A percentile compares a stretch with the other conserved stretches of the same genome.
These are phyloP conservation scores for Trissonchulus latispiculum DNA, from an alignment of 2,888 invertebrate species.

Conservation along the genomic window DNA sequence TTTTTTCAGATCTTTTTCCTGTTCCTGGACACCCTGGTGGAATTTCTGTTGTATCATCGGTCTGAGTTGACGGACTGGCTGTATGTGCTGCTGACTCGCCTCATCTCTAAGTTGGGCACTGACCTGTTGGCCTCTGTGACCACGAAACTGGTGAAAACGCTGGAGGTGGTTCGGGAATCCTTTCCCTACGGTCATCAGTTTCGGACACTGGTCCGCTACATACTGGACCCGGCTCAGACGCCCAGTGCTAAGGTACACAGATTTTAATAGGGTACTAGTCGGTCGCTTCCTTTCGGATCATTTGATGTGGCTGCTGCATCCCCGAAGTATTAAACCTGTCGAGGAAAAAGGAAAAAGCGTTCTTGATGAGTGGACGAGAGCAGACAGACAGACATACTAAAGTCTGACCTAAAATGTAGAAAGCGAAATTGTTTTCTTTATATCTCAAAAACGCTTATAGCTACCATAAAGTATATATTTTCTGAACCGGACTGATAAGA, in stretches of 20 bases:
- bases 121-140: constrained; percentile 84
- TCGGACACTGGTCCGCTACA: constrained; percentile 23
- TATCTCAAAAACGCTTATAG: too few species aligned
- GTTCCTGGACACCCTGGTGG: constrained; percentile 82
- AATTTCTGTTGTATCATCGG: constrained; percentile 72
- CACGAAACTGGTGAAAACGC: constrained; percentile 59
- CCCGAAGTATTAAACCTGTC: too few species aligned
- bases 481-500: too few species aligned
- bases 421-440: too few species aligned
- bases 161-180: constrained; percentile 40
- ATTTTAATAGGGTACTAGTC: too few species aligned
- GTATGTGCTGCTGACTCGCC: constrained; percentile 73
- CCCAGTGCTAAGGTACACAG: constrained; percentile 27
- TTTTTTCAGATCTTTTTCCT: constrained; percentile 64
- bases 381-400: too few species aligned
- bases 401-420: too few species aligned
- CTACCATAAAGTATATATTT: too few species aligned
- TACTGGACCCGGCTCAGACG: constrained; percentile 28
- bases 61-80: constrained; percentile 84
- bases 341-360: too few species aligned
- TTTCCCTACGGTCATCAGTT: constrained; percentile 28
- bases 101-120: constrained; percentile 76
- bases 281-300: too few species aligned
- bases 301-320: too few species aligned
- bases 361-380: too few species aligned